These are phyloP conservation scores for Poecilobothrus nobilitatus DNA, from an alignment of 2,888 invertebrate species.

Conservation along the genomic window DNA sequence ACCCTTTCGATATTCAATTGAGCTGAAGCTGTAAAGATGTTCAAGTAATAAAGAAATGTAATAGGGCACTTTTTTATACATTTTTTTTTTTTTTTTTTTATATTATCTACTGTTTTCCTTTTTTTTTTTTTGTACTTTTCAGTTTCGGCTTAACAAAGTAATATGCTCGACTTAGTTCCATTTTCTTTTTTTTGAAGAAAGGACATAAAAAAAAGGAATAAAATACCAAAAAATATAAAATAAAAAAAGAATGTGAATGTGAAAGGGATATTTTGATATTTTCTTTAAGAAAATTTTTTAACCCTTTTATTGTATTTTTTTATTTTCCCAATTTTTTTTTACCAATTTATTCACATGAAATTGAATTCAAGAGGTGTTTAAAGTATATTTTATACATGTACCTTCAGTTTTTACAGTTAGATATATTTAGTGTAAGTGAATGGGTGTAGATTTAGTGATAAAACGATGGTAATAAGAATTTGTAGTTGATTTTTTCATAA, in stretches of 20 bases:
- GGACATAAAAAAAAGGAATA: neutral
- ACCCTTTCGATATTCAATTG: conserved; percentile 6
- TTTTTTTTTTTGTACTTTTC: too few species aligned
- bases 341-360: too few species aligned
- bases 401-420: neutral
- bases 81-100: too few species aligned
- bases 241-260: neutral
- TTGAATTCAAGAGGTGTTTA: too few species aligned
- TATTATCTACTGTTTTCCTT: too few species aligned
- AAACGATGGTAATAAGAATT: neutral
- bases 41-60: neutral
- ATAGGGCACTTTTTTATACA: neutral
- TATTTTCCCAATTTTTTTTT: too few species aligned
- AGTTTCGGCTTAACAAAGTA: conserved; percentile 2
- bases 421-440: neutral
- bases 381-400: too few species aligned
- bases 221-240: neutral
- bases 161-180: neutral
- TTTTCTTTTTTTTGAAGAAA: too few species aligned
- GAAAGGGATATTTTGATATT: neutral
- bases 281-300: neutral
- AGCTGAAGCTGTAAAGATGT: conserved; percentile 4
- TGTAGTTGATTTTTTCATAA: neutral
- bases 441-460: conserved; percentile 2
- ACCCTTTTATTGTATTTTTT: neutral